These are phyloP conservation scores for Thera obeliscata DNA, from an alignment of 2,888 invertebrate species.

Conservation along the genomic window DNA sequence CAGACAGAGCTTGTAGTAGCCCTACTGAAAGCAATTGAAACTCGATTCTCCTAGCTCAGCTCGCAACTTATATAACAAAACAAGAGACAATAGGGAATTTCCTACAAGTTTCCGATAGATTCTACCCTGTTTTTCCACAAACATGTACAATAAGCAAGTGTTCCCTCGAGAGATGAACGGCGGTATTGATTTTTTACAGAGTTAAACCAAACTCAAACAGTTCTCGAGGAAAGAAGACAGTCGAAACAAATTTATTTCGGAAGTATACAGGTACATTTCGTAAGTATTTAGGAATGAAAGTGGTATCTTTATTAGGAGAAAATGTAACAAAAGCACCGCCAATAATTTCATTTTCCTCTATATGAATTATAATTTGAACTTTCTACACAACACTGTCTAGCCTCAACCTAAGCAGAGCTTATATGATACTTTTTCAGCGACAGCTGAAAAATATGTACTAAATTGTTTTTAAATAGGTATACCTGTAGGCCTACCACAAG, in stretches of 20 bases:
- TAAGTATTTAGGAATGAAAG: no score
- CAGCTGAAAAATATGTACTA: no score
- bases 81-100: constrained; percentile 30
- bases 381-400: no score
- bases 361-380: no score
- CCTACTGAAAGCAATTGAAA: constrained; percentile 28
- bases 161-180: constrained; percentile 27
- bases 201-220: constrained; percentile 5
- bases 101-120: constrained; percentile 31
- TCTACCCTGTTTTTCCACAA: constrained; percentile 24
- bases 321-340: no score
- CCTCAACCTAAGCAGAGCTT: no score
- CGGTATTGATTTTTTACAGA: constrained; percentile 28
- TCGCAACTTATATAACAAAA: constrained; percentile 27
- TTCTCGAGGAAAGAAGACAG: background rate
- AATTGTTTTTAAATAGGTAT: no score
- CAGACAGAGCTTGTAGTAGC: no score
- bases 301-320: no score
- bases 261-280: background rate
- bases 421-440: no score
- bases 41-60: constrained; percentile 21
- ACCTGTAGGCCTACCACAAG: no score
- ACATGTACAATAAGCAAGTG: constrained; percentile 24
- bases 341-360: no score
- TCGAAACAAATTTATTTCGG: background rate